phyloP scores from a whole-genome alignment of 2,888 invertebrate genomes.

The Xylota segnis region DNA sequence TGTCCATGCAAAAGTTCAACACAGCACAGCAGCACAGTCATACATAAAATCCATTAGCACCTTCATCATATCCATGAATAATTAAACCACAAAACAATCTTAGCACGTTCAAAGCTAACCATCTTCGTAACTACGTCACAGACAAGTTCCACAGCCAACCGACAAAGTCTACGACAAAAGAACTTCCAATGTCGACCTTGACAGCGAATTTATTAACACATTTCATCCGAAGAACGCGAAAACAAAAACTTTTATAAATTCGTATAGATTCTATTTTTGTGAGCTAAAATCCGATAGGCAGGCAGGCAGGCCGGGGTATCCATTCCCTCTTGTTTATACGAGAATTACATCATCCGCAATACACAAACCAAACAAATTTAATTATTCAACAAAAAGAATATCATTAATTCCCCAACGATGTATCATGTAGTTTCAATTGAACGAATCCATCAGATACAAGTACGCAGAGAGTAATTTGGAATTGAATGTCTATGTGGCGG shows the following conservation, averaged over 20 bases:
- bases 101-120: conserved; percentile 11
- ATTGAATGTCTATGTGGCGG: background rate
- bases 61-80: conserved; percentile 7
- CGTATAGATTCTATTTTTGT: background rate
- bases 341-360: conserved; percentile 22
- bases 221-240: conserved; percentile 1
- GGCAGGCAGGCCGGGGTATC: background rate
- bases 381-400: conserved; percentile 26
- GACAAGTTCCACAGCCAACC: background rate
- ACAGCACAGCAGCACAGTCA: background rate
- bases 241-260: background rate
- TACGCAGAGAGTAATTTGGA: background rate
- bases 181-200: conserved; percentile 44
- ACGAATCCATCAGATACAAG: background rate
- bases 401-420: conserved; percentile 1
- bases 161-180: conserved; percentile 1
- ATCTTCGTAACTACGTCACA: conserved; percentile 24
- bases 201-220: conserved; percentile 3
- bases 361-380: conserved; percentile 10
- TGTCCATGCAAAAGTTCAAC: background rate
- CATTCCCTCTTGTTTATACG: background rate
- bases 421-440: conserved; percentile 5
- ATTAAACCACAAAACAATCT: conserved; percentile 10
- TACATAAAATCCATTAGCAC: conserved; percentile 5
- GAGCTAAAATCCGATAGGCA: background rate